Conservation (phyloP, 2,888 invertebrate species). For the Drosophila recens region DNA sequence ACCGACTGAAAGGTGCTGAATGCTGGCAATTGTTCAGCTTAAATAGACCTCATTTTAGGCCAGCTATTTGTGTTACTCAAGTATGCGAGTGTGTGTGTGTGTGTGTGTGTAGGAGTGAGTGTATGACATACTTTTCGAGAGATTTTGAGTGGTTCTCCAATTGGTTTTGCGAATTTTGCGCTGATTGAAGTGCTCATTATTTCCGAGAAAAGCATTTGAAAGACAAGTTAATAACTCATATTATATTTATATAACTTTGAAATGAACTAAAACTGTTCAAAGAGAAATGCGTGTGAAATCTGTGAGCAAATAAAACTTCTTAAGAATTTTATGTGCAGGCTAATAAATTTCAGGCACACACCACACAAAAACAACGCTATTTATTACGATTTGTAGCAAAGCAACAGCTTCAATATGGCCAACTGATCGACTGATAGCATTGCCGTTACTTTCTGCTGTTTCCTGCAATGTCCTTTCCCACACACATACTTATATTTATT, state of each 20-base stretch:
- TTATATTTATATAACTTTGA: constrained; percentile 7
- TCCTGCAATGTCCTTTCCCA: constrained; percentile 32
- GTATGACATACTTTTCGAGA: constrained; percentile 59
- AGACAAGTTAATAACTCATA: constrained; percentile 14
- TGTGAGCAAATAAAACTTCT: constrained; percentile 49
- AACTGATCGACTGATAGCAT: constrained; percentile 50
- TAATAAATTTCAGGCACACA: constrained; percentile 59
- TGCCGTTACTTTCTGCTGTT: neutral
- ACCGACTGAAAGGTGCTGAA: constrained; percentile 22
- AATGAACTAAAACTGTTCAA: constrained; percentile 4
- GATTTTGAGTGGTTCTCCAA: constrained; percentile 34
- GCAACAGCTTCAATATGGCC: constrained; percentile 68
- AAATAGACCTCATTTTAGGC: constrained; percentile 67
- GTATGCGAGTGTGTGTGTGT: constrained; percentile 3
- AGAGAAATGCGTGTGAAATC: constrained; percentile 4
- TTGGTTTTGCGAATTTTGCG: constrained; percentile 29
- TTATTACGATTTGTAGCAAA: constrained; percentile 62
- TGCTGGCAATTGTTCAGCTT: constrained; percentile 59
- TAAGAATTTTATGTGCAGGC: constrained; percentile 50
- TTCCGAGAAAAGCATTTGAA: neutral
- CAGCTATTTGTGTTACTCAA: constrained; percentile 40
- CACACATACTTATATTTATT: constrained; percentile 50
- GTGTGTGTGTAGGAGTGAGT: constrained; percentile 13
- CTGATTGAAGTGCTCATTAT: constrained; percentile 40
- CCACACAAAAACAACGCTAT: constrained; percentile 49